Conservation (phyloP, 2,797 vertebrate genomes). For the Rhinoraja longicauda region DNA sequence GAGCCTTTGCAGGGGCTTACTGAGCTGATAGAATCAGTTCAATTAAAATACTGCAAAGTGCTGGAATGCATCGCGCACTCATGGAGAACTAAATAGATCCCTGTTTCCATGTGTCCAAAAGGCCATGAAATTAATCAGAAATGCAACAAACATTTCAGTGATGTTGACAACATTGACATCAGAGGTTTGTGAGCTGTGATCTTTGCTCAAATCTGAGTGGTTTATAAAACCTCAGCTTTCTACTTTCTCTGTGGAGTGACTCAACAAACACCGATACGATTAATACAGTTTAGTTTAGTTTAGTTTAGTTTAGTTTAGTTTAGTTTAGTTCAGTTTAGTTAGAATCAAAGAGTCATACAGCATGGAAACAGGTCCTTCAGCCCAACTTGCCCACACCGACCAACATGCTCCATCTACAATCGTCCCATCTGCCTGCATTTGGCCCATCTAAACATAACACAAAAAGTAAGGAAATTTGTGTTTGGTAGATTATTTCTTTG, state of each 20-base stretch:
- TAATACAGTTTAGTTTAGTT: not conserved
- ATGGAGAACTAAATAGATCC: not conserved
- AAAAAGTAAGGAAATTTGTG: too few relatives aligned
- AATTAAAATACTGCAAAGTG: conserved; percentile 54
- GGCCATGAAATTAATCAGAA: conserved; percentile 14
- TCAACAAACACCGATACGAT: not conserved
- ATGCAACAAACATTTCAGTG: not conserved
- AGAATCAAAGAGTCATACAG: too few relatives aligned
- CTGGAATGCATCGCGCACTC: not conserved
- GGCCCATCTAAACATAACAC: too few relatives aligned
- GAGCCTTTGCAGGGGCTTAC: conserved; percentile 53
- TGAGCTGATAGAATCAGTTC: conserved; percentile 57
- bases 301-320: too few relatives aligned
- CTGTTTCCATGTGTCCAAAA: not conserved
- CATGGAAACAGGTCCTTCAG: too few relatives aligned
- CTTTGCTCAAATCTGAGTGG: not conserved
- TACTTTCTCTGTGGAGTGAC: too few relatives aligned
- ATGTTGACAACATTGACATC: not conserved
- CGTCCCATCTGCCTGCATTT: too few relatives aligned
- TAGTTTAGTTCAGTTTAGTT: too few relatives aligned
- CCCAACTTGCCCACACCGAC: too few relatives aligned
- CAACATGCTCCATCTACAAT: too few relatives aligned
- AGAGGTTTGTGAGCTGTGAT: not conserved
- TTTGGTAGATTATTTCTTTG: too few relatives aligned
- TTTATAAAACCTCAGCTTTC: not conserved